Conservation (phyloP, 1,140 invertebrate genomes). For the Drosophila albomicans region DNA sequence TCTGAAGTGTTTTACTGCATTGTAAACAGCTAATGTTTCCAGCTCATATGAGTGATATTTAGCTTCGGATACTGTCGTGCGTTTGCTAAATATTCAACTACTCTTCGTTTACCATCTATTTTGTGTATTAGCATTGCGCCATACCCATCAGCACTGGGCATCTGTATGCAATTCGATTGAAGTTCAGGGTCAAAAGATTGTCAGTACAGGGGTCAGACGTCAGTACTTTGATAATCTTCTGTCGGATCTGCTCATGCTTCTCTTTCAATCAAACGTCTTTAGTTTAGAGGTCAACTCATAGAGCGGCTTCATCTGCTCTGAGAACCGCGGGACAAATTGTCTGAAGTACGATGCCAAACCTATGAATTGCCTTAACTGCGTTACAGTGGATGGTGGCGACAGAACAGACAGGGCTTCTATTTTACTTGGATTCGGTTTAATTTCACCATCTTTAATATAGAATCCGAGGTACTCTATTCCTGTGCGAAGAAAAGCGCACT, state of each 20-base stretch:
- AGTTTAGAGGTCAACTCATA: conserved; percentile 1
- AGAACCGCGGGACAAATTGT: conserved; percentile 5
- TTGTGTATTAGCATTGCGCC: conserved; percentile 10
- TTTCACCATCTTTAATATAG: too few species aligned
- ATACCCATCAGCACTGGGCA: conserved; percentile 12
- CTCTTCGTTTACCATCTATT: background rate
- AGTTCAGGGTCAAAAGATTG: conserved; percentile 10
- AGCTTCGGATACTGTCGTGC: conserved; percentile 1
- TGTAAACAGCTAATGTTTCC: conserved; percentile 6
- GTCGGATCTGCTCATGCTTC: conserved; percentile 6
- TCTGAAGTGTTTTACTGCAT: conserved; percentile 7
- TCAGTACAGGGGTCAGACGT: conserved; percentile 4
- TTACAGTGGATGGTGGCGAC: too few species aligned
- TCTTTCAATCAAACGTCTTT: conserved; percentile 1
- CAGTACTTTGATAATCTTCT: conserved; percentile 12
- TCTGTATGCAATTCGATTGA: conserved; percentile 4
- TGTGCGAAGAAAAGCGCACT: too few species aligned
- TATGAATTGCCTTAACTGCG: background rate
- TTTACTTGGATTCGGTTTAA: too few species aligned
- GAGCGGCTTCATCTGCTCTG: conserved; percentile 8
- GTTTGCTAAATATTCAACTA: conserved; percentile 14
- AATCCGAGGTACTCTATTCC: too few species aligned
- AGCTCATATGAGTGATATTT: conserved; percentile 15
- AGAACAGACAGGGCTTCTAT: too few species aligned
- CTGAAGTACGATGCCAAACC: background rate